These are phyloP conservation scores for Drosophila fungiperda DNA, from an alignment of 2,888 invertebrate species.

Conservation along the genomic window DNA sequence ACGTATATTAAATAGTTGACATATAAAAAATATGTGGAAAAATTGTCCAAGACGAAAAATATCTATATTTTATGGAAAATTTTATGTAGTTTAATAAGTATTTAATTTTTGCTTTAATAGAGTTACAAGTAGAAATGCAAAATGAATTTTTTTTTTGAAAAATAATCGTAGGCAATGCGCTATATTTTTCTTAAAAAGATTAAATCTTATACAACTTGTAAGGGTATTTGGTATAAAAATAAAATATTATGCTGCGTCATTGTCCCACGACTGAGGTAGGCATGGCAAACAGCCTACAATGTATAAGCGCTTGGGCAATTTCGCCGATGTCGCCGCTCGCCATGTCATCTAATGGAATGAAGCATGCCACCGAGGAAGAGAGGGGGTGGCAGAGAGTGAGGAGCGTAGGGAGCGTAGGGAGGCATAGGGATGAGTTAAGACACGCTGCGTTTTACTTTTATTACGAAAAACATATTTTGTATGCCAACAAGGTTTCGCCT, in stretches of 20 bases:
- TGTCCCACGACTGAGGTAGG: slow-evolving; percentile 63
- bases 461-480: slow-evolving; percentile 57
- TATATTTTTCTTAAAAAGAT: neutral
- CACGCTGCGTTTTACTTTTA: slow-evolving; percentile 54
- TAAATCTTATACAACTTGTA: neutral
- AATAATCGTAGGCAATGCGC: neutral
- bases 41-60: too few species aligned
- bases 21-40: too few species aligned
- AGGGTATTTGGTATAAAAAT: slow-evolving; percentile 34
- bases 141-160: too few species aligned
- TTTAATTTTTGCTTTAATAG: too few species aligned
- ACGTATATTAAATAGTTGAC: too few species aligned
- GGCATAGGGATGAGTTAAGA: slow-evolving; percentile 20
- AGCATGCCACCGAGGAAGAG: slow-evolving; percentile 41
- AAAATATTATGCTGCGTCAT: slow-evolving; percentile 74
- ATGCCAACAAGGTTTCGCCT: slow-evolving; percentile 42
- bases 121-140: too few species aligned
- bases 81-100: too few species aligned
- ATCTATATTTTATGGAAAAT: too few species aligned
- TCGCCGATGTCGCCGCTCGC: slow-evolving; percentile 50
- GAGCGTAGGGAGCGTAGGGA: neutral
- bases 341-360: slow-evolving; percentile 79
- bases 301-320: slow-evolving; percentile 27
- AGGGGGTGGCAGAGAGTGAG: neutral
- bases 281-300: slow-evolving; percentile 35